Evolutionary conservation across 2,888 invertebrate genomes (phyloP), one percentile per base, ranked within the genome.

Genomic region (Volucella inflata): DNA sequence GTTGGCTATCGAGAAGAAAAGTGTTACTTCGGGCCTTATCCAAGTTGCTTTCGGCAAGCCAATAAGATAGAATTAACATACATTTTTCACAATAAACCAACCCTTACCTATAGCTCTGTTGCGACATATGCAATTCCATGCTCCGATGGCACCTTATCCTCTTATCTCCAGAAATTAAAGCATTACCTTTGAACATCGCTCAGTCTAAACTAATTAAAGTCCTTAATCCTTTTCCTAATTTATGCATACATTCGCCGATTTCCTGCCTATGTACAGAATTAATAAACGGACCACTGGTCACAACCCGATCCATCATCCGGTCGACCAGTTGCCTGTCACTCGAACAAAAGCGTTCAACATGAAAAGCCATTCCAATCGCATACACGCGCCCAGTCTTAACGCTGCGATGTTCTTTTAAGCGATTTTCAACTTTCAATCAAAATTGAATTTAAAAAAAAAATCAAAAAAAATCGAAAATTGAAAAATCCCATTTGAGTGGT

Each of bases 401-500:
- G 6, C 14, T 8, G 12, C 59, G 55, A 17, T 83, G 50, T 46
- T 74, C 68, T 71, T 82, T 71, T 79, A 74, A 85, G 76, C 84
- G 80, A 80, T 80, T 85, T 85, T 85, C 80, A 76, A 85, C 21
- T 67, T 85, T 80, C 76, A 80, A 80, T 76, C 65, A 71, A 80
- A 80, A 78, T 30, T 65, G 21, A 60, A 64, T 62, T 42, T 30
- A 12, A 38, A 57, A 70, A 67, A 67, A 6, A 17, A 30, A 70
- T 11, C 17, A 72, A 74, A 51, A 50, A 53, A 38, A 59, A 21
- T 38, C 44, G 62, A 85, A 81, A 85, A 85, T 85, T 85, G 85
- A 85, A 85, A 85, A 85, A 85, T 85, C 85, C 85, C 76, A 72
- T 85, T 81, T 85, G 85, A 85, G 72, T 68, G 48, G 81, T 68